phyloP scores from a whole-genome alignment of 1,140 invertebrate genomes.

The Macrotrachela quadricornifera region DNA sequence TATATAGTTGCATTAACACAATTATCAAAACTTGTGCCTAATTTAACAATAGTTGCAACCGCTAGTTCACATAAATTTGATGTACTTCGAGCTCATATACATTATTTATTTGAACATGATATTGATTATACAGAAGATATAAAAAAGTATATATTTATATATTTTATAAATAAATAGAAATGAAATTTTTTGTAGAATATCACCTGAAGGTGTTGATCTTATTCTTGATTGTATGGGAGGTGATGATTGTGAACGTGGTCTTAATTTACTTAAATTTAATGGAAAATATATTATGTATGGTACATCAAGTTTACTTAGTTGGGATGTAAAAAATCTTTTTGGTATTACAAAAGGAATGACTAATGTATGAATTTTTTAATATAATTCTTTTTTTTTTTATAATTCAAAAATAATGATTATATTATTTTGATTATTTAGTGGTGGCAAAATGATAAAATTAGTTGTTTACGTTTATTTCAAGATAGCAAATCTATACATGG shows the following conservation, averaged over 20 bases:
- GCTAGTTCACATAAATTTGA: not conserved
- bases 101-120: conserved; percentile 50
- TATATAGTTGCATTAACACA: not conserved
- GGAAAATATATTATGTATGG: conserved; percentile 67
- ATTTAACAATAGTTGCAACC: not conserved
- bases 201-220: conserved; percentile 57
- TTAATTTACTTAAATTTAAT: conserved; percentile 60
- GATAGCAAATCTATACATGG: conserved; percentile 63
- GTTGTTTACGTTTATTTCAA: conserved; percentile 61
- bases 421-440: conserved; percentile 34
- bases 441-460: conserved; percentile 74
- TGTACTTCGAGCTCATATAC: conserved; percentile 30
- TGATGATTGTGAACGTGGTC: conserved; percentile 57
- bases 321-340: conserved; percentile 67
- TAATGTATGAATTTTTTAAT: no score
- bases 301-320: conserved; percentile 59
- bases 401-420: not conserved
- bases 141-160: conserved; percentile 41
- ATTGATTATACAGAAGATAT: conserved; percentile 58
- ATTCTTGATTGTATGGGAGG: conserved; percentile 66
- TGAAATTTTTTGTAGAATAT: conserved; percentile 36
- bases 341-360: conserved; percentile 40
- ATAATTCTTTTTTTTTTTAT: no score
- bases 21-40: not conserved
- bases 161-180: no score